Evolutionary conservation across 2,113 vertebrate species (phyloP).

Genomic region (Phaethon lepturus): DNA sequence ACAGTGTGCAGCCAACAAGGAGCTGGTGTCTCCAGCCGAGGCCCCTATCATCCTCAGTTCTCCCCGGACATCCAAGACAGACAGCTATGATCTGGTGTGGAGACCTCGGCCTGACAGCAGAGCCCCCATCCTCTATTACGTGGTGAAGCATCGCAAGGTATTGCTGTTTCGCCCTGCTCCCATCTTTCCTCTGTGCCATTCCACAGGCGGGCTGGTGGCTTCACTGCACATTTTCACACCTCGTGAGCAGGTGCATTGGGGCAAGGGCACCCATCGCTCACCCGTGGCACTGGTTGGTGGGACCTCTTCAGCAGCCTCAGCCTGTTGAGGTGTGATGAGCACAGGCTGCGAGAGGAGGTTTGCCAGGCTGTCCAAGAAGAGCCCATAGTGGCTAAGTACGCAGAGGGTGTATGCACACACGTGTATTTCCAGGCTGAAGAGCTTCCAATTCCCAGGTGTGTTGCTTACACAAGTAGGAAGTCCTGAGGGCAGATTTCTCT

Average conservation of each 20-base stretch:
- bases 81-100: constrained; percentile 95
- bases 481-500: neutral
- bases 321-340: neutral
- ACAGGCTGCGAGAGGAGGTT: neutral
- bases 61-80: constrained; percentile 90
- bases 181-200: accelerated
- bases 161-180: neutral
- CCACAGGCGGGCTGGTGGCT: neutral
- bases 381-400: neutral
- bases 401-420: neutral
- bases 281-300: neutral
- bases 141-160: constrained; percentile 96
- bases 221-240: accelerated
- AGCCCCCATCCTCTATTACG: constrained; percentile 87
- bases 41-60: constrained; percentile 95
- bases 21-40: constrained; percentile 81
- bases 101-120: constrained; percentile 86
- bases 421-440: neutral
- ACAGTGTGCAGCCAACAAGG: constrained; percentile 80
- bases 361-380: neutral
- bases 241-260: accelerated
- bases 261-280: accelerated
- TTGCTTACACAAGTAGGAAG: neutral
- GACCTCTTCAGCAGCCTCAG: neutral
- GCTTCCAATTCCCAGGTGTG: neutral